phyloP scores from a whole-genome alignment of 2,888 invertebrate species.

The Epsilonema sp. region DNA sequence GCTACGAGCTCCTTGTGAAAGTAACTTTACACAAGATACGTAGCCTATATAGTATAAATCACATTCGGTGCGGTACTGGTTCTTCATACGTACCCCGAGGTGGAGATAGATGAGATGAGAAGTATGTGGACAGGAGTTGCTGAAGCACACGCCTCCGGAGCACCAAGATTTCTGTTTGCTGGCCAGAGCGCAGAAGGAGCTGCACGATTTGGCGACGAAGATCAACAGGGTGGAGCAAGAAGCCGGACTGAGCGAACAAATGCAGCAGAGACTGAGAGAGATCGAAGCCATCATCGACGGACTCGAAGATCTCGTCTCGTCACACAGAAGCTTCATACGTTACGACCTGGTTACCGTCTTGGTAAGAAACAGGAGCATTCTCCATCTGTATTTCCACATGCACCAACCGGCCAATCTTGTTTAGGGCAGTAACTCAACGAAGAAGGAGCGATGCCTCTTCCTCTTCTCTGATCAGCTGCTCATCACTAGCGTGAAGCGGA shows the following conservation, averaged over 20 bases:
- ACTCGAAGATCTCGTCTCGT: conserved; percentile 39
- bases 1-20: conserved; percentile 69
- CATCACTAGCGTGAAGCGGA: conserved; percentile 73
- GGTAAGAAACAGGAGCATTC: conserved; percentile 32
- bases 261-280: conserved; percentile 50
- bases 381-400: too few relatives aligned
- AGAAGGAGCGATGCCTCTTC: conserved; percentile 81
- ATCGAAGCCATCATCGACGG: conserved; percentile 72
- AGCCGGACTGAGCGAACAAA: conserved; percentile 58
- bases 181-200: conserved; percentile 60
- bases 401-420: too few relatives aligned
- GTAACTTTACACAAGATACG: too few relatives aligned
- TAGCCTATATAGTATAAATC: too few relatives aligned
- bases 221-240: conserved; percentile 72
- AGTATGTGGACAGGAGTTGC: conserved; percentile 73
- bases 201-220: conserved; percentile 70
- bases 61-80: too few relatives aligned
- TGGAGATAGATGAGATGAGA: too few relatives aligned
- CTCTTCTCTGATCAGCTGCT: conserved; percentile 77
- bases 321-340: too few relatives aligned
- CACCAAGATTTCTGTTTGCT: conserved; percentile 74
- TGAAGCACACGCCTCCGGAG: conserved; percentile 70
- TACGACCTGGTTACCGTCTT: conserved; percentile 77
- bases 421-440: conserved; percentile 20
- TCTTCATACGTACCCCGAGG: too few relatives aligned